Conservation (phyloP, 2,888 invertebrate species). For the Coenonympha glycerion region DNA sequence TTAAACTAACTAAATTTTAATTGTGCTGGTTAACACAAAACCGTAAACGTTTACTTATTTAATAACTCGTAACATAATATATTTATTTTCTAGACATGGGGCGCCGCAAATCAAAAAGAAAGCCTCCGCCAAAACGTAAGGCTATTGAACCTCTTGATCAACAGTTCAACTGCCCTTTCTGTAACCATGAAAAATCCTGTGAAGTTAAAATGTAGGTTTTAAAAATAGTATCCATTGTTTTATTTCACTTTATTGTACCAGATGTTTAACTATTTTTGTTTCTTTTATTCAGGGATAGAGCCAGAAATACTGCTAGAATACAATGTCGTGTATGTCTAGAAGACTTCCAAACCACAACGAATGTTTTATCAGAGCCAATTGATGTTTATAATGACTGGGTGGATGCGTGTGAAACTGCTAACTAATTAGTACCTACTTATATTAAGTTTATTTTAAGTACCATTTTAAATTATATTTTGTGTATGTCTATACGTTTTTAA, state of each 20-base stretch:
- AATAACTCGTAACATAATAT: background rate
- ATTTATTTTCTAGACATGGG: constrained; percentile 81
- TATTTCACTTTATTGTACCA: background rate
- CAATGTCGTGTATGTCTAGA: constrained; percentile 96
- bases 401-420: constrained; percentile 98
- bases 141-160: constrained; percentile 94
- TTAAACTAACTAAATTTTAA: too few species aligned
- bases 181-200: constrained; percentile 99
- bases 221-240: background rate
- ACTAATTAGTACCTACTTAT: constrained; percentile 52
- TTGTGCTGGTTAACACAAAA: too few species aligned
- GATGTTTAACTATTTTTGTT: background rate
- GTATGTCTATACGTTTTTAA: background rate
- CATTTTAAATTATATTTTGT: constrained; percentile 10
- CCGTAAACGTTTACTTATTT: too few species aligned
- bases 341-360: constrained; percentile 97
- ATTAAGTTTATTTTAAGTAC: constrained; percentile 27
- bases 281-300: constrained; percentile 88
- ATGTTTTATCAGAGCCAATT: constrained; percentile 96
- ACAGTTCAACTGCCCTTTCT: constrained; percentile 99
- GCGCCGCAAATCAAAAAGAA: constrained; percentile 95
- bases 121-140: constrained; percentile 96
- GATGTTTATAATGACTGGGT: constrained; percentile 99
- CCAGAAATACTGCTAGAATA: constrained; percentile 94
- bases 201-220: constrained; percentile 98